Evolutionary conservation across 2,113 vertebrate genomes (phyloP), one percentile per base, ranked within the genome.

Genomic region (Macquaria australasica): DNA sequence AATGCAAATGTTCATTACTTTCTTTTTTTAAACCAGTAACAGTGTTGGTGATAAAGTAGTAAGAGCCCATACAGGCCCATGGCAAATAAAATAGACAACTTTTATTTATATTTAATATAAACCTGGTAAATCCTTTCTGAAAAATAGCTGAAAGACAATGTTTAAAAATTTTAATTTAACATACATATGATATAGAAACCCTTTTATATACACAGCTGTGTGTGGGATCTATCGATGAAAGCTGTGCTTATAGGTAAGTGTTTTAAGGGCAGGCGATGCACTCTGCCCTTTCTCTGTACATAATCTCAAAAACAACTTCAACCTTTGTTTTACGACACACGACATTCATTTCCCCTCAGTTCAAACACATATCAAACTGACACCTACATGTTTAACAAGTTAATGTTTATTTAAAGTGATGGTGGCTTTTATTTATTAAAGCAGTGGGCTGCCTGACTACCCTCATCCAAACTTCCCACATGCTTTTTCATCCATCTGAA

Each of bases 271-370:
- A 55, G 45, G 6, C 0, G 9, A 41, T 64, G 45, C 25, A 79
- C 82, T 4, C 23, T 60, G 81, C 31, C 58, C 56, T 2, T 21
- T 62, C 50, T 31, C 41, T 63, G 71, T 48, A 79, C 3, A 63
- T 45, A 67, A 69, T 80, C 81, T 71, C 21, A 41, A 69, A 89
- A 12, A 5, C 48, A 81, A 83, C 87, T 81, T 89, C 34, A 82
- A 83, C 83, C 77, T 77, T 79, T 81, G 63, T 21, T 75, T 64
- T 48, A 84, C 48, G 64, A 31, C 62, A 1, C 16, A 59, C 12
- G 56, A 50, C 28, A 79, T 9, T 31, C 3, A 37, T 18, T 28
- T 78, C 12, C 18, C 15, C 18, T 53, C 31, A 62, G 18, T n/a
- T 73, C 21, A 69, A 41, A 64, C 16, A 70, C 14, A 50, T 4